These are phyloP conservation scores for Aporrectodea caliginosa DNA, from an alignment of 1,140 invertebrate genomes.

Conservation along the genomic window DNA sequence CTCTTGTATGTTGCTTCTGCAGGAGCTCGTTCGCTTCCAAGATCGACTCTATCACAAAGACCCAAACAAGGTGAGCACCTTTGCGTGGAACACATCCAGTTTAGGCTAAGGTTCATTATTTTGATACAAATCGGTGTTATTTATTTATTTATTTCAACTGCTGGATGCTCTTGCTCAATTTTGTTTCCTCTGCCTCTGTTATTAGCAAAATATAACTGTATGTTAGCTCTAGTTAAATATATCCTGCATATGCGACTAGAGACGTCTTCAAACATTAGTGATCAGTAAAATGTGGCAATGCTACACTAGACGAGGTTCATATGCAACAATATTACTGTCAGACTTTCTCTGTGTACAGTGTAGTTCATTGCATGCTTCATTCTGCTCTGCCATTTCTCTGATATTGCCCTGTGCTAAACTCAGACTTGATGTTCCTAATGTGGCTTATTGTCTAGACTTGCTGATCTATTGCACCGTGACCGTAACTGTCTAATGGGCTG, in stretches of 20 bases:
- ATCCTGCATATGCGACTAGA: conserved; percentile 9
- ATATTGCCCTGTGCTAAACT: too few relatives aligned
- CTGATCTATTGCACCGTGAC: too few relatives aligned
- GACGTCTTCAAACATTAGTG: too few relatives aligned
- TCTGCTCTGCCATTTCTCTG: too few relatives aligned
- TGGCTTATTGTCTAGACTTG: too few relatives aligned
- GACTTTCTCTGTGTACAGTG: too few relatives aligned
- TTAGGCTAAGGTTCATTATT: not conserved
- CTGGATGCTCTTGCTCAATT: not conserved
- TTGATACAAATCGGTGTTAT: not conserved
- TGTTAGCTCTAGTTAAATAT: not conserved
- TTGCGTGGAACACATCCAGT: not conserved
- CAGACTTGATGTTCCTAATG: too few relatives aligned
- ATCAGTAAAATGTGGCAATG: too few relatives aligned
- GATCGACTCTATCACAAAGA: conserved; percentile 62
- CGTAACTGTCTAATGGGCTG: too few relatives aligned
- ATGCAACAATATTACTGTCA: too few relatives aligned
- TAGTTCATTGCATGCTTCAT: too few relatives aligned
- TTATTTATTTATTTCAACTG: not conserved
- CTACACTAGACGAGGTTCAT: too few relatives aligned
- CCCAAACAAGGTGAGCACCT: conserved; percentile 59
- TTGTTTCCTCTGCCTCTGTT: not conserved
- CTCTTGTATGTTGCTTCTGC: conserved; percentile 55
- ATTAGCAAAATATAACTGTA: not conserved
- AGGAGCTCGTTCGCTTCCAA: conserved; percentile 62